Base-by-base conservation (phyloP, 2,888 invertebrate genomes). In the Aphodius sticticus region DNA sequence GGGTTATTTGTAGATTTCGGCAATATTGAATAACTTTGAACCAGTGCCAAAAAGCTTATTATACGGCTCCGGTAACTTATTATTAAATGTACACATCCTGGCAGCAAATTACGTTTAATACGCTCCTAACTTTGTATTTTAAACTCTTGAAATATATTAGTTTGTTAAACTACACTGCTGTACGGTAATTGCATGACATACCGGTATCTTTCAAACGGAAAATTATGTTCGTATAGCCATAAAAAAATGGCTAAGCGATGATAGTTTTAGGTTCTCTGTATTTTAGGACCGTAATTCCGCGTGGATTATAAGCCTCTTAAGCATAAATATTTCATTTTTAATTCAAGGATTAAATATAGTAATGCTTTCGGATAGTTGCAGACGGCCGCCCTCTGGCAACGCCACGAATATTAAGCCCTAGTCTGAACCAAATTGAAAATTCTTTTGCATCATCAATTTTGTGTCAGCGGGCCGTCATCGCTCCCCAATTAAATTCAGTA, bases 291-390 rank as follows among this genome's bases (percentile, higher is more conserved):
- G 12, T 53, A 9, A 1, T 9, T 12, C 53, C 53, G 12, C 53
- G 53, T 53, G 53, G 53, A 2, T 26, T 26, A 26, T 26, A 26
- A 26, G 26, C 26, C 2, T 53, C 6, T 53, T 53, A 53, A 12
- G 53, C 53, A 53, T 53, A 53, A 53, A 53, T 53, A 53, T 53
- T 53, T 53, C 53, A 53, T 53, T 53, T 53, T 53, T 53, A 53
- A 53, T 53, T 53, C 53, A 53, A 53, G 53, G 53, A 53, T 53
- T 53, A 53, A 9, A 53, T 53, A 53, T 9, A 53, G 53, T 53
- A 53, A 53, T 53, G 53, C 53, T 53, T 53, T 53, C 53, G 9
- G 53, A 9, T 53, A 5, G 53, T 53, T 26, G 26, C 3, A 26
- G 26, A 26, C 26, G 26, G 26, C 26, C 26, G 26, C 26, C 3